Percentiles rank a stretch among this genome's conserved stretches.
Evolutionary conservation across 1,140 invertebrate species (phyloP).

Genomic region (Papilio machaon): DNA sequence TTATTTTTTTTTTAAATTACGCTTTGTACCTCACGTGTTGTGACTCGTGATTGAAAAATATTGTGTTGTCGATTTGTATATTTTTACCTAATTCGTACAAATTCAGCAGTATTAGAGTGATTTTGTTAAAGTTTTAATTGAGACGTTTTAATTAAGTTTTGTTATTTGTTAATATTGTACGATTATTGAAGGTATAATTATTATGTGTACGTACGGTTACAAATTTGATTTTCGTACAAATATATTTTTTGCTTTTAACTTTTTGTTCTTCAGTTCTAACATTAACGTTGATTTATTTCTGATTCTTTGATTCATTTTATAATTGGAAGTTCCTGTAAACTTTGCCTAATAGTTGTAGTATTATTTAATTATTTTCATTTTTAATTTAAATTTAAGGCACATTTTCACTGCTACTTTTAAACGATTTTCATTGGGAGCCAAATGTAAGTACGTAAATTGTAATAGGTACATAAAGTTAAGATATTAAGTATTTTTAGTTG

Average conservation of each 20-base stretch:
- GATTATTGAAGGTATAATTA: constrained; percentile 45
- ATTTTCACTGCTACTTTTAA: constrained; percentile 31
- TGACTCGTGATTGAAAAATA: constrained; percentile 63
- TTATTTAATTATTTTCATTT: constrained; percentile 30
- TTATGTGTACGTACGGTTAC: constrained; percentile 41
- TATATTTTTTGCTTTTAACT: constrained; percentile 22
- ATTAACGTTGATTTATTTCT: constrained; percentile 19
- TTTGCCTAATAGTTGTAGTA: constrained; percentile 32
- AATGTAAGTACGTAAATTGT: constrained; percentile 75
- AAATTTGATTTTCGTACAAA: constrained; percentile 42
- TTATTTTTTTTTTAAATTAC: constrained; percentile 29
- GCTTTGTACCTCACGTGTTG: constrained; percentile 49
- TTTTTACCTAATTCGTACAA: constrained; percentile 80
- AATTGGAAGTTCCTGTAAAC: constrained; percentile 39
- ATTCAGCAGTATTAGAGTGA: constrained; percentile 81
- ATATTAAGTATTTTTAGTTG: constrained; percentile 71
- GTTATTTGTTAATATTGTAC: constrained; percentile 79
- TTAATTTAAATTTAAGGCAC: constrained; percentile 35
- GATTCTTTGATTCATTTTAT: constrained; percentile 35
- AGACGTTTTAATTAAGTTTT: constrained; percentile 80
- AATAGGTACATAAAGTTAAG: constrained; percentile 69
- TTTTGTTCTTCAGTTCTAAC: constrained; percentile 14
- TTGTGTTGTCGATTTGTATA: constrained; percentile 67
- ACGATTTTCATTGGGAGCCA: constrained; percentile 70
- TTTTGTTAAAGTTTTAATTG: constrained; percentile 82